A percentile compares a stretch with the other conserved stretches of the same genome.
These are phyloP conservation scores for Enteromius mattozi DNA, from an alignment of 2,797 vertebrate genomes.

Conservation along the genomic window DNA sequence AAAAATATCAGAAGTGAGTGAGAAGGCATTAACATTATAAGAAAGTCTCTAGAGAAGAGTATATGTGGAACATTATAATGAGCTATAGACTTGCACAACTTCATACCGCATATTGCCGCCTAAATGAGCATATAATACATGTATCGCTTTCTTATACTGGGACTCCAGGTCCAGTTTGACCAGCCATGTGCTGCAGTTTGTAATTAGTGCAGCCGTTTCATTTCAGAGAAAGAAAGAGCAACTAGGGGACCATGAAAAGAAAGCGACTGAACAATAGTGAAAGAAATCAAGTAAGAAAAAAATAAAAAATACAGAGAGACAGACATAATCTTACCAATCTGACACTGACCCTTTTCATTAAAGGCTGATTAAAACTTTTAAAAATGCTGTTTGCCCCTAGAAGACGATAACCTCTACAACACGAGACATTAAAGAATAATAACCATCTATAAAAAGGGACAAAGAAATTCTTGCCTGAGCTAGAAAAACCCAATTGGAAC, in stretches of 20 bases:
- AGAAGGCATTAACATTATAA: conserved; percentile 57
- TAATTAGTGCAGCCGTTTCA: conserved; percentile 56
- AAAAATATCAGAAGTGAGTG: conserved; percentile 69
- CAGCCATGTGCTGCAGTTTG: conserved; percentile 47
- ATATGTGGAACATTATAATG: conserved; percentile 45
- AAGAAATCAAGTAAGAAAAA: conserved; percentile 63
- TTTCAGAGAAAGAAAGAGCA: conserved; percentile 50
- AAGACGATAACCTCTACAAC: conserved; percentile 84
- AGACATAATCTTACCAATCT: conserved; percentile 61
- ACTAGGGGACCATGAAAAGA: conserved; percentile 25
- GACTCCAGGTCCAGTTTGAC: conserved; percentile 35
- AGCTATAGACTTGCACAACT: conserved; percentile 42
- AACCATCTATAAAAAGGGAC: conserved; percentile 80
- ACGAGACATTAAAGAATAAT: conserved; percentile 83
- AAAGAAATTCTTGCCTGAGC: conserved; percentile 73
- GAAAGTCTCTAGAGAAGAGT: conserved; percentile 66
- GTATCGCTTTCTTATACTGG: conserved; percentile 6
- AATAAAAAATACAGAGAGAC: conserved; percentile 54
- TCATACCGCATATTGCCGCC: neutral
- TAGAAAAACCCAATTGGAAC: conserved; percentile 81
- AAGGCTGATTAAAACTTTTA: conserved; percentile 82
- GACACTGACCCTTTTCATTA: conserved; percentile 82
- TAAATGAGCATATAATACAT: conserved; percentile 37
- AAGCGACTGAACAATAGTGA: conserved; percentile 45
- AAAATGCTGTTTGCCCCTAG: conserved; percentile 78